Evolutionary conservation across 2,888 invertebrate species (phyloP), one percentile per base, ranked within the genome.

Genomic region (Agrypnus murinus): DNA sequence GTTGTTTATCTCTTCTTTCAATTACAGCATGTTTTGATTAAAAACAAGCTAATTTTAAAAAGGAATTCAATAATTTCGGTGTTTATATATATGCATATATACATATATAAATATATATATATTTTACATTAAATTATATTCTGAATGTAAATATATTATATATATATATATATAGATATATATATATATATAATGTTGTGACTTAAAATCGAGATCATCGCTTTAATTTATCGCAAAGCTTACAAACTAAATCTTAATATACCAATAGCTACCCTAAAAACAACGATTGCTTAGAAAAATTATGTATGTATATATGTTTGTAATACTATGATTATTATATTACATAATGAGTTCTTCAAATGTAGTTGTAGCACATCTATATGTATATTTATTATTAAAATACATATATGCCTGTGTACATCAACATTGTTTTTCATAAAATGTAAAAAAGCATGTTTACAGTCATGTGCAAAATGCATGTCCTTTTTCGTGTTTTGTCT

Each of bases 201-300:
- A 67, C 62, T 66, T 71, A 71, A 71, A 69, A 69, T 72, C 65
- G 68, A 72, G 68, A 72, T 68, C 65, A 69, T 72, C 71, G 68
- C 84, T 85, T 85, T 84, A 84, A 82, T 84, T 83, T 83, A 84
- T 84, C 84, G 84, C 85, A 84, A 85, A 85, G 85, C 85, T 85
- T 85, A 85, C 81, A 82, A 85, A 85, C 83, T 84, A 85, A 85
- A 84, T 81, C 81, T 85, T 84, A 84, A 82, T 84, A 82, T 84
- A 83, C 81, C 83, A 85, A 84, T 85, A 84, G 84, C 84, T 85
- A 85, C 73, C 82, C 85, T 85, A 85, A 85, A 83, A 85, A 85
- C 84, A 85, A 85, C 84, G 84, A 85, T 85, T 85, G 86, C 85
- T 86, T 86, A 86, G 86, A 86, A 85, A 85, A 86, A 86, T 85